These are phyloP conservation scores for Drosophila neotestacea DNA, from an alignment of 2,888 invertebrate species.

Conservation along the genomic window DNA sequence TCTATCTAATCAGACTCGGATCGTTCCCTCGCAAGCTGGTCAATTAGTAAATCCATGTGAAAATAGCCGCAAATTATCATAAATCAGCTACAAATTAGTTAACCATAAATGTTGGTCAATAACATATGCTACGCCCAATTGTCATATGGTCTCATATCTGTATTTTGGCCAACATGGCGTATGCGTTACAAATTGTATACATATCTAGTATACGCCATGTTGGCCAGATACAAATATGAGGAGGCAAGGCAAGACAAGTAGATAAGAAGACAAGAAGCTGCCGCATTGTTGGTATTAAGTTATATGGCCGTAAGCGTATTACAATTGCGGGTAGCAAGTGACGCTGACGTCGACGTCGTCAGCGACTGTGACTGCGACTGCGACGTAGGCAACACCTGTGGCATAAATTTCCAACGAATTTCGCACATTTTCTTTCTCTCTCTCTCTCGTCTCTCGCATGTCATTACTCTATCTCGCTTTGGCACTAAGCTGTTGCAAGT, in stretches of 20 bases:
- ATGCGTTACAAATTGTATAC: constrained; percentile 17
- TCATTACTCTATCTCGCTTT: background rate
- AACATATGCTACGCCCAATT: constrained; percentile 10
- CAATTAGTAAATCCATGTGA: constrained; percentile 16
- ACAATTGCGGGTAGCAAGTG: constrained; percentile 59
- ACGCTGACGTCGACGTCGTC: constrained; percentile 16
- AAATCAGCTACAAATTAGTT: constrained; percentile 28
- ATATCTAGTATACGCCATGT: constrained; percentile 29
- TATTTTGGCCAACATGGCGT: background rate
- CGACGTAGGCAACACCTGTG: constrained; percentile 63
- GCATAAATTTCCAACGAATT: constrained; percentile 58
- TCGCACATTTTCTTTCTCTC: background rate
- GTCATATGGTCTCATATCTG: constrained; percentile 2
- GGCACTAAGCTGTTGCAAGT: constrained; percentile 21
- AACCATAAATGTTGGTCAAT: constrained; percentile 31
- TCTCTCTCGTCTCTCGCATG: background rate
- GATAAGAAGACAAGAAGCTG: constrained; percentile 6
- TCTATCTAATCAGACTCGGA: background rate
- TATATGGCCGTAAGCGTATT: constrained; percentile 51
- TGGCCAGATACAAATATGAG: background rate
- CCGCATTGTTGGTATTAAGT: constrained; percentile 37
- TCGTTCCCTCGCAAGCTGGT: constrained; percentile 1
- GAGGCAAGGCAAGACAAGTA: background rate
- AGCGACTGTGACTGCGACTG: constrained; percentile 7
- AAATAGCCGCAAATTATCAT: constrained; percentile 9